Base-by-base conservation (phyloP, 2,888 invertebrate species). In the Zeuzera pyrina region DNA sequence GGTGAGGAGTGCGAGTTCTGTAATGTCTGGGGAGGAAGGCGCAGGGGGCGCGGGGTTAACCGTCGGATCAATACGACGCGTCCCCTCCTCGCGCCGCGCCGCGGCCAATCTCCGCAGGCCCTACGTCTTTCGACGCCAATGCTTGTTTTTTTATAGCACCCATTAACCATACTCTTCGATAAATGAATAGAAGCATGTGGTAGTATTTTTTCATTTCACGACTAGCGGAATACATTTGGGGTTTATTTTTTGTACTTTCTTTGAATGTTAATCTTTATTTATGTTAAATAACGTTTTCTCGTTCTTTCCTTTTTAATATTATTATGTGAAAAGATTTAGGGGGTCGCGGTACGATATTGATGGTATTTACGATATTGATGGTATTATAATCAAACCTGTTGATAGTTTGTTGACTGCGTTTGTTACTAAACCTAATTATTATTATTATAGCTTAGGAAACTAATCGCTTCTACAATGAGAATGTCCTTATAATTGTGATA, bases 111-210 rank as follows among this genome's bases (percentile, higher is more conserved):
- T 74, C 76, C 74, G 67, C 77, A 65, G 68, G 76, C 71, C 76
- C 73, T 71, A 63, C 73, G 72, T 79, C 81, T 81, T 79, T 79
- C 79, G 69, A 79, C 81, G 76, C 77, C 72, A 61, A 63, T 67
- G 71, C 74, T 78, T 71, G 68, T 74, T 79, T 79, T 66, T 81
- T 78, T 77, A 79, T 68, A 71, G 73, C 65, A 48, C 60, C 70
- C 72, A 74, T 78, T 77, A 78, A 73, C 64, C 67, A 62, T 68
- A 60, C 70, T 74, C 69, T 66, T 60, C 72, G 70, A 73, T 73
- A 72, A 76, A 73, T 76, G 71, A 77, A 76, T 71, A 68, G 64
- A 62, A 73, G 68, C 76, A 79, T 76, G 64, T 78, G 78, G 65
- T 63, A 34, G 46, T 49, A 49, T 52, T 52, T 54, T 45, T 58